Evolutionary conservation across 37 sponge, comb jelly and placozoan species (phyloP), one percentile per base, ranked within the genome.

Genomic region (Bolinopsis microptera): DNA sequence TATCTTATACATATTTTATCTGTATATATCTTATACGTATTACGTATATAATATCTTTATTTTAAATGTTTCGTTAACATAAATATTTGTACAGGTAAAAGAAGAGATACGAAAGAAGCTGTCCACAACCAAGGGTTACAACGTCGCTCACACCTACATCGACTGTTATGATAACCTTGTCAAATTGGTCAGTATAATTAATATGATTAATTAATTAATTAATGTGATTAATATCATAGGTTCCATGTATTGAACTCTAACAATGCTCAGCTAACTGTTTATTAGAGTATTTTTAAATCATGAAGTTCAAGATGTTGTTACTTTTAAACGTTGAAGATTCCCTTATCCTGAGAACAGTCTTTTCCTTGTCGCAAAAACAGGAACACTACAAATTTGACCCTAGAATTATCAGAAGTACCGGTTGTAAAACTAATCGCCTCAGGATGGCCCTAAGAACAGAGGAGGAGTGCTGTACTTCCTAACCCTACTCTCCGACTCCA

Each of bases 401-500:
- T n/a, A n/a, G n/a, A n/a, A n/a, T n/a, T n/a, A n/a, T n/a, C n/a
- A n/a, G n/a, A n/a, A n/a, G n/a, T 48, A 48, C 61, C 61, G 5
- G 61, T 48, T 48, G 13, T 48, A 48, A 48, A 48, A 48, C 61
- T 18, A 13, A 48, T 48, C 61, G 61, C 61, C 61, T 38, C 41
- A 86, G 90, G 35, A 86, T 48, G 90, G 90, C 0, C 90, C 90
- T 1, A 86, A 86, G 90, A 86, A 86, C 61, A 40, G 90, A 8
- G 90, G 41, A 27, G 90, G 38, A 26, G 90, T 86, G 90, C 90
- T 86, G 26, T 41, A 86, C 90, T 86, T 86, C 48, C 61, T 86
- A 3, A 39, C 41, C 27, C 35, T 86, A 13, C 90, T 86, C 23
- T 36, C 38, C 3, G 39, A 41, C 90, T 86, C 90, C 90, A 86